Evolutionary conservation across 2,113 vertebrate species (phyloP), one percentile per base, ranked within the genome.

Genomic region (Coracopsis vasa): DNA sequence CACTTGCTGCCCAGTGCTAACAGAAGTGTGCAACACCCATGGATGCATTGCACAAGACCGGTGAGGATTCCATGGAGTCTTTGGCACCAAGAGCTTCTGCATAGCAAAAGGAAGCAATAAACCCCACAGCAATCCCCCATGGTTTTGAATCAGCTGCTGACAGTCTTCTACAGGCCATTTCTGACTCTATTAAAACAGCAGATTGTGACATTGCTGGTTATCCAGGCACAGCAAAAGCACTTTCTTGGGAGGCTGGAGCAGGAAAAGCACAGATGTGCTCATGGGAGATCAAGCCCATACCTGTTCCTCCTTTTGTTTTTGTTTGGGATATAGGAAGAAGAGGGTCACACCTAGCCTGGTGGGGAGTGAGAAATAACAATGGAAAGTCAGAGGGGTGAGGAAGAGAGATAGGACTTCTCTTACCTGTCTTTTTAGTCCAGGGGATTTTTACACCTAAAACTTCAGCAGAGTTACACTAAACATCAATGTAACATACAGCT

Each of bases 101-200:
- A 70, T 45, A 33, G n/a, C 35, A 71, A 72, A 74, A 80, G 20
- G 60, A 73, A 83, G 35, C 17, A 50, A 69, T 42, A 74, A 93
- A 77, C 6, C 10, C 28, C 3, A 0, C 77, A 37, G 74, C 1
- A 0, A 11, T 41, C 11, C 27, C 64, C 17, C 6, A 4, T 0
- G 1, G 15, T 53, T 67, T 66, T 44, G 41, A 64, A 75, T 58
- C 25, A 48, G 65, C 8, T 13, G 2, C 37, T 37, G 21, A 47
- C 19, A 37, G 8, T 72, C 12, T 75, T 80, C 29, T 51, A 39
- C 20, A 41, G 5, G 2, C 15, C 35, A 21, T n/a, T 62, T 62
- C 77, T 56, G 53, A 74, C n/a, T 60, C 72, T 80, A 41, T 31
- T 39, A 47, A 74, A 78, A 24, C 28, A 91, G 25, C 58, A 42